Conservation (phyloP, 1,140 invertebrate genomes). For the Eupeodes corollae region DNA sequence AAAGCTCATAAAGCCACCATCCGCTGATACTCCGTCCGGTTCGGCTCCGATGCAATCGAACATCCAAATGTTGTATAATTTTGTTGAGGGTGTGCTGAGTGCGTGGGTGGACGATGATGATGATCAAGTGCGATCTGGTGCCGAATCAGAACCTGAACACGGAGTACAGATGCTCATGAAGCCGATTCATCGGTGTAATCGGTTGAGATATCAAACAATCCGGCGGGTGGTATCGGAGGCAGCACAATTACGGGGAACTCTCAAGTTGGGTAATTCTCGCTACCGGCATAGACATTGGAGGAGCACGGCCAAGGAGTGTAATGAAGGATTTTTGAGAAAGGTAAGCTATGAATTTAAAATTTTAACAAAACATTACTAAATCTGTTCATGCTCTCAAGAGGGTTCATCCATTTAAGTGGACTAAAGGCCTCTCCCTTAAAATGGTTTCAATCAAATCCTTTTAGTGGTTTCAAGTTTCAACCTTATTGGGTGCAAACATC, state of each 20-base stretch:
- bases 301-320: conserved; percentile 58
- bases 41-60: conserved; percentile 48
- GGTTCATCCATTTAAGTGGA: too few relatives aligned
- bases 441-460: not conserved
- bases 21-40: conserved; percentile 33
- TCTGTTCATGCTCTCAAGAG: too few relatives aligned
- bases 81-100: conserved; percentile 57
- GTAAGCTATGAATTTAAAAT: conserved; percentile 37
- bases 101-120: conserved; percentile 58
- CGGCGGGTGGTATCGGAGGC: conserved; percentile 52
- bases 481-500: too few relatives aligned
- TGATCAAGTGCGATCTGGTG: conserved; percentile 47
- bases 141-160: conserved; percentile 51
- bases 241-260: conserved; percentile 48
- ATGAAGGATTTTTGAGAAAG: conserved; percentile 63
- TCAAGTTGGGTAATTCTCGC: conserved; percentile 49
- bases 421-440: not conserved
- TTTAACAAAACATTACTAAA: not conserved
- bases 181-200: conserved; percentile 50
- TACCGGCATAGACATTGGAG: conserved; percentile 63
- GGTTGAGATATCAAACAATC: conserved; percentile 50
- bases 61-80: conserved; percentile 64
- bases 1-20: conserved; percentile 34
- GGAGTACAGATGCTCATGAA: conserved; percentile 47
- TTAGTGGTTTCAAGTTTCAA: too few relatives aligned